These are phyloP conservation scores for Rafetus swinhoei DNA, from an alignment of 2,113 vertebrate genomes.

Conservation along the genomic window DNA sequence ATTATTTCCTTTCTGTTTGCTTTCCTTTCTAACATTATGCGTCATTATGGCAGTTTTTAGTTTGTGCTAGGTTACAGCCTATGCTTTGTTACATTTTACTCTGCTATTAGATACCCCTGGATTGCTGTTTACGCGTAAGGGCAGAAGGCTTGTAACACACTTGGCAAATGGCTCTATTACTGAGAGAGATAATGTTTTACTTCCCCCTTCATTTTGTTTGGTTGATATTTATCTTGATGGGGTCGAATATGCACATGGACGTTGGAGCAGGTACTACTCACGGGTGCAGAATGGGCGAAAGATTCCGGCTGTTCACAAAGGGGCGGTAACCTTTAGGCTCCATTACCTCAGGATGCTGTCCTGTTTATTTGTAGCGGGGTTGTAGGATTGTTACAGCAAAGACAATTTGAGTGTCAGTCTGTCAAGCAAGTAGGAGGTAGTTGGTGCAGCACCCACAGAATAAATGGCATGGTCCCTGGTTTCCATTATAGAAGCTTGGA, in stretches of 20 bases:
- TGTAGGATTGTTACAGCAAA: not conserved
- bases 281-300: not conserved
- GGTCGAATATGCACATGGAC: not conserved
- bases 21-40: not conserved
- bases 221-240: conserved; percentile 42
- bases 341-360: not conserved
- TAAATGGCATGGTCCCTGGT: not conserved
- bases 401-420: fast-evolving
- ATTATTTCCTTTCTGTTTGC: conserved; percentile 22
- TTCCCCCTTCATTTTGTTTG: conserved; percentile 37
- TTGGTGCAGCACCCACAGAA: not conserved
- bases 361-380: not conserved
- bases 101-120: conserved; percentile 36
- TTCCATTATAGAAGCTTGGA: not conserved
- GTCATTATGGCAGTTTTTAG: conserved; percentile 25
- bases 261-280: conserved; percentile 52
- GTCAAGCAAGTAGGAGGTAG: fast-evolving
- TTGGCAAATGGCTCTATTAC: conserved; percentile 56
- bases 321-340: not conserved
- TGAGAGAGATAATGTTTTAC: conserved; percentile 35
- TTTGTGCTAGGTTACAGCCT: not conserved
- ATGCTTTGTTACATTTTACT: conserved; percentile 39
- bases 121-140: conserved; percentile 16
- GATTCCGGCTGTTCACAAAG: not conserved
- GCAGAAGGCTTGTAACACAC: conserved; percentile 38